Conservation (phyloP, 2,888 invertebrate species). For the Conistra vaccinii region DNA sequence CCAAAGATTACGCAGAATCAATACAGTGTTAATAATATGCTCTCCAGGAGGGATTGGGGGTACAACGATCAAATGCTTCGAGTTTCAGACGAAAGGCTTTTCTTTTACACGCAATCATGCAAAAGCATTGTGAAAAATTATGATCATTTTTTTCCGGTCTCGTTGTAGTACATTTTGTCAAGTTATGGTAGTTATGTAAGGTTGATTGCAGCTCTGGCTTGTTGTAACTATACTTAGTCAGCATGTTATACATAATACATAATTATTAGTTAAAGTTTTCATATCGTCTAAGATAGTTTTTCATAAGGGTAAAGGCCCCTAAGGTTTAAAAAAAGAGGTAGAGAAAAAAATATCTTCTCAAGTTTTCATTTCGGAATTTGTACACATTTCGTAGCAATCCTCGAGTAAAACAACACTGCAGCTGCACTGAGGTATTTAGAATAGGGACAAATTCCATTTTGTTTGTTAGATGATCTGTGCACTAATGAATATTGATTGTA, state of each 20-base stretch:
- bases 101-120: slow-evolving; percentile 25
- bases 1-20: slow-evolving; percentile 28
- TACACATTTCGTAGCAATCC: too few relatives aligned
- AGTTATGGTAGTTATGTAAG: too few relatives aligned
- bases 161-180: background rate
- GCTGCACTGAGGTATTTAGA: background rate
- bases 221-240: too few relatives aligned
- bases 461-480: background rate
- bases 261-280: too few relatives aligned
- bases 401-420: background rate
- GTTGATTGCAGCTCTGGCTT: too few relatives aligned
- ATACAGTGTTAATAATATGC: slow-evolving; percentile 47
- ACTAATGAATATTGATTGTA: slow-evolving; percentile 8
- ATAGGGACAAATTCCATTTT: slow-evolving; percentile 3
- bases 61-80: slow-evolving; percentile 28
- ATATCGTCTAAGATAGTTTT: too few relatives aligned
- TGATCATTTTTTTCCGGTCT: background rate
- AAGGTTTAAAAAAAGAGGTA: too few relatives aligned
- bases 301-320: too few relatives aligned
- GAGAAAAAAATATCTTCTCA: too few relatives aligned
- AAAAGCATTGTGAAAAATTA: slow-evolving; percentile 32
- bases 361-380: too few relatives aligned
- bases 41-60: slow-evolving; percentile 13
- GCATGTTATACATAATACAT: too few relatives aligned
- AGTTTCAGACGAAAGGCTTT: slow-evolving; percentile 20